Evolutionary conservation across 2,113 vertebrate genomes (phyloP).

Genomic region (Rhinoptilus africanus): DNA sequence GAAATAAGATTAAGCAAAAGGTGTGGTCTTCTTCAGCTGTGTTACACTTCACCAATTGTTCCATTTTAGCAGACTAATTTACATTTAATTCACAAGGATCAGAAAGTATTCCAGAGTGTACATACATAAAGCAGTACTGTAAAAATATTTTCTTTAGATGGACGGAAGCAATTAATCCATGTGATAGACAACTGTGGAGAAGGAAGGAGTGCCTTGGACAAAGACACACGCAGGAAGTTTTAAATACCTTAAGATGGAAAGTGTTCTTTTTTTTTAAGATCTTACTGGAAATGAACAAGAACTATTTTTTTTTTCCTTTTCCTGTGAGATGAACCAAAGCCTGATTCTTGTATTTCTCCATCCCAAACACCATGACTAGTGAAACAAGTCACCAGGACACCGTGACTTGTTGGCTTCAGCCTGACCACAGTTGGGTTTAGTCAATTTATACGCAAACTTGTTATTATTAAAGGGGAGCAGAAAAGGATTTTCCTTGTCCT

Average conservation of each 20-base stretch:
- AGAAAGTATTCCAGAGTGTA: neutral
- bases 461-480: neutral
- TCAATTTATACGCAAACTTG: neutral
- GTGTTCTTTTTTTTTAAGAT: neutral
- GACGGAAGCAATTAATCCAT: neutral
- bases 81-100: neutral
- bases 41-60: neutral
- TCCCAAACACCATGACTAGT: neutral
- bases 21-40: neutral
- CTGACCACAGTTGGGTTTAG: neutral
- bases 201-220: neutral
- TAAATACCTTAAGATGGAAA: neutral
- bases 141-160: neutral
- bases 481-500: neutral
- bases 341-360: neutral
- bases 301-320: too few species aligned
- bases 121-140: neutral
- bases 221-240: neutral
- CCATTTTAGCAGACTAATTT: neutral
- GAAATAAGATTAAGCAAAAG: neutral
- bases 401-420: neutral
- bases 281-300: neutral
- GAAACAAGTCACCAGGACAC: too few species aligned
- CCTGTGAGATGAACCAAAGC: neutral
- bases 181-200: neutral